A percentile compares a stretch with the other conserved stretches of the same genome.
Conservation (phyloP, 1,140 invertebrate genomes). For the Anoplophora glabripennis region DNA sequence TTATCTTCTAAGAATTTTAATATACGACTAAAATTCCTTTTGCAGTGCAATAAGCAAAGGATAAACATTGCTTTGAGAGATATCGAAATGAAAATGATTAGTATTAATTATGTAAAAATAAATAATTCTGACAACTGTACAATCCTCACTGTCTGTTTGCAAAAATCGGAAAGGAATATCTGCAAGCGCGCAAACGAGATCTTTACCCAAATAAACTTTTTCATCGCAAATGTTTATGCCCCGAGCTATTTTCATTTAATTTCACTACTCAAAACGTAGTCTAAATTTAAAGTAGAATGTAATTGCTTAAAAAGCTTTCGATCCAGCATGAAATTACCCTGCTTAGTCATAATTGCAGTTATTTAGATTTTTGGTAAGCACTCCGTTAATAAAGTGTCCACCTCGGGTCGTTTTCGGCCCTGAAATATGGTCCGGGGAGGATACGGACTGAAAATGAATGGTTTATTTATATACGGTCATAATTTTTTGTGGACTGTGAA, state of each 20-base stretch:
- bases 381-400: constrained; percentile 9
- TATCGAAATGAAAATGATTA: too few species aligned
- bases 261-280: constrained; percentile 6
- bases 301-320: constrained; percentile 8
- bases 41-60: too few species aligned
- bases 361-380: constrained; percentile 7
- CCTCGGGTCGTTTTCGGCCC: background rate
- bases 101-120: too few species aligned
- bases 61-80: too few species aligned
- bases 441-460: background rate
- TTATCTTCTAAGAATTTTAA: too few species aligned
- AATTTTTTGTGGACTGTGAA: background rate
- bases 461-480: constrained; percentile 2
- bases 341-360: constrained; percentile 6
- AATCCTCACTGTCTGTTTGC: too few species aligned
- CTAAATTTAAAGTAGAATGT: background rate
- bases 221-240: constrained; percentile 6
- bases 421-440: constrained; percentile 6
- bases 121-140: too few species aligned
- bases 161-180: too few species aligned
- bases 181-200: background rate
- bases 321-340: background rate
- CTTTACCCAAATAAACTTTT: constrained; percentile 3
- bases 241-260: constrained; percentile 7
- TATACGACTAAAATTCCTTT: too few species aligned